phyloP scores from a whole-genome alignment of 2,113 vertebrate genomes.

The Pseudorasbora parva region DNA sequence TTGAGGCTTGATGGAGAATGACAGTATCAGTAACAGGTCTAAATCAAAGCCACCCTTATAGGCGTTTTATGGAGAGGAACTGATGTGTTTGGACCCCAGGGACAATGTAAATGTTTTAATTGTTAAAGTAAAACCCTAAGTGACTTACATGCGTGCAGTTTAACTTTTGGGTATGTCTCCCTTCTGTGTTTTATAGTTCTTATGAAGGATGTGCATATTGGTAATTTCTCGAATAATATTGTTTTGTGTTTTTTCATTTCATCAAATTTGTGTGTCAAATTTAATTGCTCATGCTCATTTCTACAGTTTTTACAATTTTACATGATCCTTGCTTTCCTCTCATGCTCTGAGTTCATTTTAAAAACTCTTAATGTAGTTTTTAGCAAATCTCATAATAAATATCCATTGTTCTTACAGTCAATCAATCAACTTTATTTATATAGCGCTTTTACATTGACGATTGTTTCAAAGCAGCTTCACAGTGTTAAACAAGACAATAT shows the following conservation, averaged over 20 bases:
- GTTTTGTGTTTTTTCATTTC: not conserved
- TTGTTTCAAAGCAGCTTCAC: too few species aligned
- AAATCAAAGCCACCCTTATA: not conserved
- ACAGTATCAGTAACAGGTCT: not conserved
- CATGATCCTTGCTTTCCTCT: not conserved
- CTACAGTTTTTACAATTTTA: not conserved
- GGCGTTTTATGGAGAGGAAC: not conserved
- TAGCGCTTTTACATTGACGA: too few species aligned
- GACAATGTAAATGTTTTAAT: not conserved
- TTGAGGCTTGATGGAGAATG: conserved; percentile 39
- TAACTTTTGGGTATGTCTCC: not conserved
- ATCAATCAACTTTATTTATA: too few species aligned
- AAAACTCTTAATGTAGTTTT: too few species aligned
- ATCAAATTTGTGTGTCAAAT: not conserved
- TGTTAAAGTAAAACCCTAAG: not conserved
- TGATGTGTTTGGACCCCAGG: not conserved
- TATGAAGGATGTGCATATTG: not conserved
- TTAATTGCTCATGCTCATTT: not conserved
- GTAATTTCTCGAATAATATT: not conserved
- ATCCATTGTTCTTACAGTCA: too few species aligned
- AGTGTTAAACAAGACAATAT: too few species aligned
- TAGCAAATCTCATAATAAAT: too few species aligned
- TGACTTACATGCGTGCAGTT: not conserved
- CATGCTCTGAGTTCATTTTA: not conserved
- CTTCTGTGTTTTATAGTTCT: not conserved